These are phyloP conservation scores for Rhysida immarginata DNA, from an alignment of 1,140 invertebrate species.

Conservation along the genomic window DNA sequence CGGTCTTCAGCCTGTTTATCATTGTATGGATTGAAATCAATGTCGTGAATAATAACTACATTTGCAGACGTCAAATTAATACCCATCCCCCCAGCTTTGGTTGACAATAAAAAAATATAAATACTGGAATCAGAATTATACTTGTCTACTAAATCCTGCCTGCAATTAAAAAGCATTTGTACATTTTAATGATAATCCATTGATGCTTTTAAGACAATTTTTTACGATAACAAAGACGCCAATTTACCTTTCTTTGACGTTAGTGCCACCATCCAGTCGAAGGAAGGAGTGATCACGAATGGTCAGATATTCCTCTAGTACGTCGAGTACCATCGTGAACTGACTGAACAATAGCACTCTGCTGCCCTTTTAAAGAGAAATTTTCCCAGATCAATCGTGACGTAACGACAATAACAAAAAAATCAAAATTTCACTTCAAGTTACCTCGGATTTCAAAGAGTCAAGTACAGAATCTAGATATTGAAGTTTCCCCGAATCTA, in stretches of 20 bases:
- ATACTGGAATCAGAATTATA: conserved; percentile 34
- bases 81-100: conserved; percentile 40
- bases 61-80: conserved; percentile 43
- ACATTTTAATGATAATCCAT: background rate
- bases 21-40: conserved; percentile 83
- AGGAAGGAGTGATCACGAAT: conserved; percentile 53
- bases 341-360: conserved; percentile 84
- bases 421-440: background rate
- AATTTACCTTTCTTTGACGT: conserved; percentile 52
- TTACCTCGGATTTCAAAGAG: conserved; percentile 19
- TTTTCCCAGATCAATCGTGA: background rate
- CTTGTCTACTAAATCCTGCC: conserved; percentile 38
- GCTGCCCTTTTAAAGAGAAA: conserved; percentile 13
- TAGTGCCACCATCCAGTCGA: conserved; percentile 69
- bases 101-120: conserved; percentile 42
- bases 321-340: conserved; percentile 83
- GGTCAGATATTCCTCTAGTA: conserved; percentile 67
- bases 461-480: conserved; percentile 33
- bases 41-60: conserved; percentile 41
- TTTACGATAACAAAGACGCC: no score
- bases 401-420: background rate
- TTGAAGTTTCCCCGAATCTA: conserved; percentile 38
- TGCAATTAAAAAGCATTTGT: conserved; percentile 15
- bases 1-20: conserved; percentile 95
- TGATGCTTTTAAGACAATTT: no score